A percentile compares a stretch with the other conserved stretches of the same genome.
phyloP scores from a whole-genome alignment of 37 sponge, comb jelly and placozoan species.

The Mnemiopsis leidyi region DNA sequence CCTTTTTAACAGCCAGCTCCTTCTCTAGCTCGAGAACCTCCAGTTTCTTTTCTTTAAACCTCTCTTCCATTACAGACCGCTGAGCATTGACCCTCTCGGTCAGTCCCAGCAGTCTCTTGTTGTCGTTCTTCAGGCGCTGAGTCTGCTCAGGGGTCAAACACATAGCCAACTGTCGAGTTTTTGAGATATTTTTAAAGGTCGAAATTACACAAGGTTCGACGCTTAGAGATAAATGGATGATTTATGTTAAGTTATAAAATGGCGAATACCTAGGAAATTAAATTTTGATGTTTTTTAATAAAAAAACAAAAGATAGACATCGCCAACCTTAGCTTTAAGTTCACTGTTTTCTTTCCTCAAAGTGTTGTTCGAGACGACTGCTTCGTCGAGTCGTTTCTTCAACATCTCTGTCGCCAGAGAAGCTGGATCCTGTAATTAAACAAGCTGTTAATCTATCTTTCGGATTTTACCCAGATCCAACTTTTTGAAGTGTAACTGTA shows the following conservation, averaged over 20 bases:
- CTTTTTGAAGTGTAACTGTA: too few species aligned
- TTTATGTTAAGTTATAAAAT: background rate
- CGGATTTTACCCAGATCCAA: too few species aligned
- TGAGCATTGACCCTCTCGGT: slow-evolving; percentile 22
- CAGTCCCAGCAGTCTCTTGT: slow-evolving; percentile 17
- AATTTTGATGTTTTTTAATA: background rate
- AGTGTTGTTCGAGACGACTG: background rate
- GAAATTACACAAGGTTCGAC: too few species aligned
- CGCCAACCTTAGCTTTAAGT: background rate
- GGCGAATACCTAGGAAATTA: background rate
- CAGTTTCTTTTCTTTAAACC: slow-evolving; percentile 45
- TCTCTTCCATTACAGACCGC: background rate
- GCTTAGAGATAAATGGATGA: background rate
- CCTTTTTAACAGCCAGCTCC: background rate
- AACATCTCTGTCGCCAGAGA: background rate
- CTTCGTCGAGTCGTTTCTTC: slow-evolving; percentile 21
- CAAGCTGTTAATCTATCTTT: too few species aligned
- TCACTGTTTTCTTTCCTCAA: slow-evolving; percentile 3
- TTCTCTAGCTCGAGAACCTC: slow-evolving; percentile 18
- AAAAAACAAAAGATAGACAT: background rate
- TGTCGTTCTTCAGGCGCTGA: slow-evolving; percentile 2
- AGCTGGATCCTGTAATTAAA: background rate
- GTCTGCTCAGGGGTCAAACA: slow-evolving; percentile 1
- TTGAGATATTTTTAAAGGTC: background rate
- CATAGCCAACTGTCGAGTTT: background rate